Conservation (phyloP, 2,113 vertebrate species). For the Nematolebias whitei region DNA sequence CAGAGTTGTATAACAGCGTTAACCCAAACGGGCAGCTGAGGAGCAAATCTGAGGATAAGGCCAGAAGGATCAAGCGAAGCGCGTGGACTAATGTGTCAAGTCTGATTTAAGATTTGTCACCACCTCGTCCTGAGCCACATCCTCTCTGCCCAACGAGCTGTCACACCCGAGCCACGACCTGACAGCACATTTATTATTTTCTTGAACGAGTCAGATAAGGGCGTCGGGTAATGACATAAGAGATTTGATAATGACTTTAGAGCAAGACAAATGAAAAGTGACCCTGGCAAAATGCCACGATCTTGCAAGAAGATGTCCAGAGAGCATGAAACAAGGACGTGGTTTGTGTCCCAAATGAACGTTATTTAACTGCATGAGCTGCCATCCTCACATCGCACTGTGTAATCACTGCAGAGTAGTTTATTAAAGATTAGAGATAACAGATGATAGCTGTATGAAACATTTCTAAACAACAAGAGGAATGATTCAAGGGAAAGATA, state of each 20-base stretch:
- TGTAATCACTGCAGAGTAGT: not conserved
- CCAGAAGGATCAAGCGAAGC: slow-evolving; percentile 58
- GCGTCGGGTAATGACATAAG: slow-evolving; percentile 33
- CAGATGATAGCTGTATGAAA: too few relatives aligned
- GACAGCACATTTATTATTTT: slow-evolving; percentile 28
- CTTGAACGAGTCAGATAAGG: slow-evolving; percentile 19
- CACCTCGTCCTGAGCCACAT: slow-evolving; percentile 3
- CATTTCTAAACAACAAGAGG: too few relatives aligned
- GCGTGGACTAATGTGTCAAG: slow-evolving; percentile 52
- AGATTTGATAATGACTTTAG: slow-evolving; percentile 30
- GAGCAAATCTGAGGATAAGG: slow-evolving; percentile 67
- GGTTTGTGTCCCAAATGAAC: slow-evolving; percentile 16
- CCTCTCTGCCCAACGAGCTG: slow-evolving; percentile 10
- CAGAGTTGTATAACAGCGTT: slow-evolving; percentile 63
- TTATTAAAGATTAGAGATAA: not conserved
- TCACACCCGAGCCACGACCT: slow-evolving; percentile 13
- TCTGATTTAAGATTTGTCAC: slow-evolving; percentile 52
- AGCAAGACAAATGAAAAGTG: not conserved
- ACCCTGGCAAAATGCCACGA: not conserved
- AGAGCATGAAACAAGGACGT: slow-evolving; percentile 4
- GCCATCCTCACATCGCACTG: not conserved
- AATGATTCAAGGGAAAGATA: too few relatives aligned
- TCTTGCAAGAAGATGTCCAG: slow-evolving; percentile 14
- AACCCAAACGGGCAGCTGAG: slow-evolving; percentile 52
- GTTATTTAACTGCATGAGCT: slow-evolving; percentile 19